Evolutionary conservation across 2,113 vertebrate genomes (phyloP).

Genomic region (Pollimyrus isidori): DNA sequence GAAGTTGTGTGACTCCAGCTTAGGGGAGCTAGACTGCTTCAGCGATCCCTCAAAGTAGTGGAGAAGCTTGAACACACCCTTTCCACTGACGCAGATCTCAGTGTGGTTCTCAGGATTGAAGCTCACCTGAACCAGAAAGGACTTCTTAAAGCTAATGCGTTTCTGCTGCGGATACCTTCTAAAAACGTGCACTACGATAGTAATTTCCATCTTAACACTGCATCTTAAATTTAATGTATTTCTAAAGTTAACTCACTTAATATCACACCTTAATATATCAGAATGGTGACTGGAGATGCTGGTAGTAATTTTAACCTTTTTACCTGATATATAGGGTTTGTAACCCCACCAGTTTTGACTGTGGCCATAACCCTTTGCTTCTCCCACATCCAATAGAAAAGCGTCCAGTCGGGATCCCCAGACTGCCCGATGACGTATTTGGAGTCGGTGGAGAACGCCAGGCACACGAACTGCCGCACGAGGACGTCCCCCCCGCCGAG

Average conservation of each 20-base stretch:
- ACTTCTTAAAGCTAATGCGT: neutral
- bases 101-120: conserved; percentile 80
- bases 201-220: neutral
- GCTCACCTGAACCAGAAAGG: conserved; percentile 66
- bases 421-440: conserved; percentile 74
- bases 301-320: neutral
- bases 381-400: conserved; percentile 85
- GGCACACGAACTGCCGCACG: conserved; percentile 57
- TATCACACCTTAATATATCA: neutral
- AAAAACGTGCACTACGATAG: neutral
- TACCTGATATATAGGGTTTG: conserved; percentile 71
- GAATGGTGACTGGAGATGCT: neutral
- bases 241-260: neutral
- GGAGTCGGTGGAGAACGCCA: conserved; percentile 86
- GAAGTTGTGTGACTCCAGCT: conserved; percentile 68
- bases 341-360: conserved; percentile 49
- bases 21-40: conserved; percentile 73
- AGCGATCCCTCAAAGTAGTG: conserved; percentile 71
- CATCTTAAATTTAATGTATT: neutral
- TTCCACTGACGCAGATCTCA: conserved; percentile 78
- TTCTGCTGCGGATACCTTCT: neutral
- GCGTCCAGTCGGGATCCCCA: conserved; percentile 64
- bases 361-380: conserved; percentile 74
- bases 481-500: conserved; percentile 57
- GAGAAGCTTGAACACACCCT: conserved; percentile 76